Evolutionary conservation across 2,797 vertebrate genomes (phyloP).

Genomic region (Diceros bicornis): DNA sequence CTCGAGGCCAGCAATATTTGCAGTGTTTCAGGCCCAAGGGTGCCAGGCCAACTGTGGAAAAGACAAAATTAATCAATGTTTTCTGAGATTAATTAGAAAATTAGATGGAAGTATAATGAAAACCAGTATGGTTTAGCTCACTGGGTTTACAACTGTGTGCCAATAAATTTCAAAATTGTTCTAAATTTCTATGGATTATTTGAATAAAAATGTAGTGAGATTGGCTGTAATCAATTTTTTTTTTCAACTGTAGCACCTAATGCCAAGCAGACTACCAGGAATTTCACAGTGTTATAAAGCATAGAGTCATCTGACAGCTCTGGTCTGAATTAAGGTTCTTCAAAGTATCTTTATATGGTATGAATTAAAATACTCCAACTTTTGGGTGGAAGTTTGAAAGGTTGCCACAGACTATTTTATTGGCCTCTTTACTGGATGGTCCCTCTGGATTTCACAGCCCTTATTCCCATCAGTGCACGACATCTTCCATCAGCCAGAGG

Average conservation of each 20-base stretch:
- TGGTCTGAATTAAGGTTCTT: background rate
- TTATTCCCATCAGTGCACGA: background rate
- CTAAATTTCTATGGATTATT: conserved; percentile 65
- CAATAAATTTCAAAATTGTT: conserved; percentile 70
- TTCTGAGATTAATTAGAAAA: conserved; percentile 84
- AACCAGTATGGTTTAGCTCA: conserved; percentile 73
- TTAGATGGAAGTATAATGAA: conserved; percentile 82
- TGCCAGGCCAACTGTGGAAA: conserved; percentile 75
- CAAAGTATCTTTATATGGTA: background rate
- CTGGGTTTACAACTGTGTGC: conserved; percentile 57
- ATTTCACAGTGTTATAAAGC: background rate
- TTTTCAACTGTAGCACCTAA: background rate
- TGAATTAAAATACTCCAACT: background rate
- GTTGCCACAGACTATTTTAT: background rate
- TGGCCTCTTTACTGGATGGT: background rate
- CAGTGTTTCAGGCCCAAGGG: conserved; percentile 73
- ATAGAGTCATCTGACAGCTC: background rate
- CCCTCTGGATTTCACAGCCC: background rate
- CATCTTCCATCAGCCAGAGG: background rate
- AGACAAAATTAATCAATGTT: conserved; percentile 84
- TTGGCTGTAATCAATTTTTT: background rate
- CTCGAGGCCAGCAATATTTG: conserved; percentile 70
- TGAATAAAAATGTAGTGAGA: conserved; percentile 64
- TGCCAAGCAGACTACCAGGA: background rate
- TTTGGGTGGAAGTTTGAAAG: background rate